Evolutionary conservation across 2,797 vertebrate genomes (phyloP).

Genomic region (Epinephelus coioides): DNA sequence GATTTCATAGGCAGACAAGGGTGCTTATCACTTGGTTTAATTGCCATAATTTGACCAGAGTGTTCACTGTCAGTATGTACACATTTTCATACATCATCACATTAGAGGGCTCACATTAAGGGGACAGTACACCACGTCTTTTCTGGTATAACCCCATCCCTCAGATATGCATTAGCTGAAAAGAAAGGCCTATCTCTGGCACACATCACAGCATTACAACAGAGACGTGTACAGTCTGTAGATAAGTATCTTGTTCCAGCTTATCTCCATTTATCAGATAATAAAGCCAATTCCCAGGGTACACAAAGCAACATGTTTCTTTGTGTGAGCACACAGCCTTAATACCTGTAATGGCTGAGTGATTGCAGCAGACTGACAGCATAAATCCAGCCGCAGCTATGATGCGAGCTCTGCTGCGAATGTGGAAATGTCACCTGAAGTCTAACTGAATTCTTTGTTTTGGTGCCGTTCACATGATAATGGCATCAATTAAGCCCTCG

Average conservation of each 20-base stretch:
- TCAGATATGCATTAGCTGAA: constrained; percentile 41
- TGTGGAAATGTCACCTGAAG: constrained; percentile 65
- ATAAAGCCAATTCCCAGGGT: constrained; percentile 60
- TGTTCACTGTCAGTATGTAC: constrained; percentile 13
- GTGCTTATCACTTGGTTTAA: constrained; percentile 20
- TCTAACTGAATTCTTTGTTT: constrained; percentile 74
- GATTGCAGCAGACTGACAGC: constrained; percentile 70
- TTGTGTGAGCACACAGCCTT: constrained; percentile 53
- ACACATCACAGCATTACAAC: constrained; percentile 40
- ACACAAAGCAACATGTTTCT: constrained; percentile 63
- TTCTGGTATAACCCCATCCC: not conserved
- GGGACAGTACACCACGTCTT: not conserved
- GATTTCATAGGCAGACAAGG: constrained; percentile 41
- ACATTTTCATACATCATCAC: constrained; percentile 17
- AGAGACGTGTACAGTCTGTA: constrained; percentile 26
- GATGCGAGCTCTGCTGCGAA: constrained; percentile 53
- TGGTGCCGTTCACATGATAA: constrained; percentile 71
- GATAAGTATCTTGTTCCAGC: constrained; percentile 63
- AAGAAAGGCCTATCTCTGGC: constrained; percentile 25
- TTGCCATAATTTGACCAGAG: constrained; percentile 10
- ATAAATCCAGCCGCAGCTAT: constrained; percentile 70
- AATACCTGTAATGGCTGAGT: constrained; percentile 74
- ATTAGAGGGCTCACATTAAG: constrained; percentile 46
- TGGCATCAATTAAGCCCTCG: constrained; percentile 73
- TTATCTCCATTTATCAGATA: constrained; percentile 62